These are phyloP conservation scores for Calliopsis andreniformis DNA, from an alignment of 1,140 invertebrate species.

Conservation along the genomic window DNA sequence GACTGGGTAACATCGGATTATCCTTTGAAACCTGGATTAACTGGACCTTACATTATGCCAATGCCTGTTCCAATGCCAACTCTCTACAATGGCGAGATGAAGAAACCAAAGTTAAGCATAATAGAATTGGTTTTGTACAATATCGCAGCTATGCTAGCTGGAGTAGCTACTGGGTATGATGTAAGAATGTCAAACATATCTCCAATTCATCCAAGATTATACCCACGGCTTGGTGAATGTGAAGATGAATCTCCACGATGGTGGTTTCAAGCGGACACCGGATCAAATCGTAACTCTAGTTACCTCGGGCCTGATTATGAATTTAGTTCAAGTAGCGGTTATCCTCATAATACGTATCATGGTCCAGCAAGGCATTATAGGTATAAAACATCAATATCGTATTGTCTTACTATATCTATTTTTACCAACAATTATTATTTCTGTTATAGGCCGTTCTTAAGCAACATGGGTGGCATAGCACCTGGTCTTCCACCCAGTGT, in stretches of 20 bases:
- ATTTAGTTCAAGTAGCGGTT: constrained; percentile 83
- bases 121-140: constrained; percentile 94
- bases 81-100: constrained; percentile 87
- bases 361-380: constrained; percentile 90
- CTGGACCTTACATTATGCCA: constrained; percentile 78
- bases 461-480: constrained; percentile 77
- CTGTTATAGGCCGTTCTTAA: constrained; percentile 75
- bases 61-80: constrained; percentile 88
- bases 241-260: constrained; percentile 74
- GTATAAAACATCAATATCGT: constrained; percentile 59
- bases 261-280: constrained; percentile 75
- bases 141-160: constrained; percentile 93
- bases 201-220: constrained; percentile 90
- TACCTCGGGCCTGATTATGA: constrained; percentile 82
- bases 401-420: not conserved
- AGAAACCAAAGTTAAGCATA: constrained; percentile 88
- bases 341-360: constrained; percentile 95
- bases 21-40: constrained; percentile 80
- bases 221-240: constrained; percentile 79
- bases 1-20: constrained; percentile 82
- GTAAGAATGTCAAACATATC: constrained; percentile 92
- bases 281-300: constrained; percentile 77
- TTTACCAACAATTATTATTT: not conserved
- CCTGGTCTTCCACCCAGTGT: constrained; percentile 72
- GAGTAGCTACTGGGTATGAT: constrained; percentile 94